These are phyloP conservation scores for Siniperca chuatsi DNA, from an alignment of 2,113 vertebrate genomes.

Conservation along the genomic window DNA sequence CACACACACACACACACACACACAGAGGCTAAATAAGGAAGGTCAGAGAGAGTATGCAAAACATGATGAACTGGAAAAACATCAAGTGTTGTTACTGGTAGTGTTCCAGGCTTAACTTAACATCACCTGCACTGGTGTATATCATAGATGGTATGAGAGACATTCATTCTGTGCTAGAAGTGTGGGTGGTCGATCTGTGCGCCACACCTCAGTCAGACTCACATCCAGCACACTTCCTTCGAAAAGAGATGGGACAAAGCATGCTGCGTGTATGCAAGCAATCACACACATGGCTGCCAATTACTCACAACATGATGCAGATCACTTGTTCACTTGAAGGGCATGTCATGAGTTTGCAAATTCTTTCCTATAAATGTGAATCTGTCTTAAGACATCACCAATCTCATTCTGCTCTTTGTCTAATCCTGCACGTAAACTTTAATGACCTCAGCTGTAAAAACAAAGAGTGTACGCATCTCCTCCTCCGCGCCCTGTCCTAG, in stretches of 20 bases:
- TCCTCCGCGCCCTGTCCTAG: constrained; percentile 60
- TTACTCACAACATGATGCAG: constrained; percentile 14
- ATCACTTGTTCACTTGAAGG: background rate
- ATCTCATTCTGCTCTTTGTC: constrained; percentile 46
- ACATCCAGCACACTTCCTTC: background rate
- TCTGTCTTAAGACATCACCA: constrained; percentile 10
- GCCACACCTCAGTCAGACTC: constrained; percentile 4
- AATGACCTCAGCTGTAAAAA: constrained; percentile 80
- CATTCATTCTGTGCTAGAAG: background rate
- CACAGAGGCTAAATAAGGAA: background rate
- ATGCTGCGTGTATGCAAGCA: background rate
- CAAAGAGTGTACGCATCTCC: constrained; percentile 64
- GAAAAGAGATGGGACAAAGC: background rate
- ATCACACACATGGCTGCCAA: constrained; percentile 10
- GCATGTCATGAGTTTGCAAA: constrained; percentile 30
- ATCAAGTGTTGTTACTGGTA: background rate
- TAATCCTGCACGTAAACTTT: constrained; percentile 62
- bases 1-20: background rate
- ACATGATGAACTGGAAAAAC: constrained; percentile 11
- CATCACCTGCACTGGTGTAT: background rate
- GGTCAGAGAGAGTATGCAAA: constrained; percentile 20
- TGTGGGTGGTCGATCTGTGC: constrained; percentile 21
- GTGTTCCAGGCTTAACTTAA: background rate
- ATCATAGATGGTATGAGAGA: background rate
- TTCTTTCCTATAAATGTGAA: constrained; percentile 14